Evolutionary conservation across 2,797 vertebrate species (phyloP), one percentile per base, ranked within the genome.

Genomic region (Crotalus adamanteus): DNA sequence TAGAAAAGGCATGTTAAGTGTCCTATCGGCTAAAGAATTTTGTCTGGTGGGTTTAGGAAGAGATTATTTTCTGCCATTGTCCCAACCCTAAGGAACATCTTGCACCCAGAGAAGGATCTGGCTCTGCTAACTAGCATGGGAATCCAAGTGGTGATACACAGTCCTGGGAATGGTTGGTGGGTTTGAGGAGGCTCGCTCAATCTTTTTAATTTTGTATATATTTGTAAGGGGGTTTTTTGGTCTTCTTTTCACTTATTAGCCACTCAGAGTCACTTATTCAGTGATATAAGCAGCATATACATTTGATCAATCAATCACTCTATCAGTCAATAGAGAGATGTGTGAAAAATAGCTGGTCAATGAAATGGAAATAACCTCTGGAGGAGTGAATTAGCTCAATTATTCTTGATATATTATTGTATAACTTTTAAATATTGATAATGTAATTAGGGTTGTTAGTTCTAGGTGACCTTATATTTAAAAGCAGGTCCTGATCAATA

Each of bases 401-500:
- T 92, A 60, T 18, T 89, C 42, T 85, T 88, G 93, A 91, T 59
- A 65, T 51, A 88, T 93, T 60, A 78, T 42, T 78, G 3, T 18
- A 65, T 88, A 56, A 59, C 87, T 94, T 83, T 51, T 51, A 88
- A 53, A 53, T 92, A 94, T 93, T 91, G 92, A 93, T 93, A 93
- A 88, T 47, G 61, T 91, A 91, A 93, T 93, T 83, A 85, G n/a
- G 47, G 51, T 85, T 63, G 91, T 93, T 91, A 91, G 47, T 91
- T 57, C 47, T 91, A 93, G 88, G 73, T 94, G 86, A 53, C 28
- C 37, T 91, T 28, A 85, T 86, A 92, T 94, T 92, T 94, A 86
- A 94, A 92, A 92, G 91, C 73, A 92, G 89, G 59, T 91, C 86
- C 86, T 91, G 93, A 93, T 93, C 90, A 91, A 91, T 91, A 89